Evolutionary conservation across 1,140 invertebrate species (phyloP).

Genomic region (Sinonovacula constricta): DNA sequence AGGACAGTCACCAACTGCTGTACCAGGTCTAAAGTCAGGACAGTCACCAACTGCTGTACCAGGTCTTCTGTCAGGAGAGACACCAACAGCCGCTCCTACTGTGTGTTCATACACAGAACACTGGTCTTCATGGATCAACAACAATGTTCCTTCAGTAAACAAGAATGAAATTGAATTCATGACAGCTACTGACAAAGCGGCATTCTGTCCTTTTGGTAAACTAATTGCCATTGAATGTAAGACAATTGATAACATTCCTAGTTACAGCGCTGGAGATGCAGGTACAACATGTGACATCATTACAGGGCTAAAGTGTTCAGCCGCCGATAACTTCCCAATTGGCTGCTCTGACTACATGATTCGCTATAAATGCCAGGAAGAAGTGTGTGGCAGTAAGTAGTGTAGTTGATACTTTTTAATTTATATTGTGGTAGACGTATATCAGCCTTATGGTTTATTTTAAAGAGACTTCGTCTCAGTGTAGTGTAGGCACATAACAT

Average conservation of each 20-base stretch:
- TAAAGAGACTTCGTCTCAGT: too few relatives aligned
- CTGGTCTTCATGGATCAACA: constrained; percentile 53
- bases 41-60: constrained; percentile 33
- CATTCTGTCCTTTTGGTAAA: constrained; percentile 49
- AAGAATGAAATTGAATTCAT: constrained; percentile 52
- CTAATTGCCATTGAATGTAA: constrained; percentile 52
- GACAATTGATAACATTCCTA: constrained; percentile 47
- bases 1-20: constrained; percentile 15
- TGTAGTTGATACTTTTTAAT: too few relatives aligned
- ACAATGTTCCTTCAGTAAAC: constrained; percentile 39
- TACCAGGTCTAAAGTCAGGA: constrained; percentile 18
- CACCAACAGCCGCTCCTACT: constrained; percentile 19
- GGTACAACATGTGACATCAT: constrained; percentile 40
- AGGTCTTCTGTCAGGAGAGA: neutral
- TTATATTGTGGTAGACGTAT: too few relatives aligned
- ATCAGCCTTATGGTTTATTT: too few relatives aligned
- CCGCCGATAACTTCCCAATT: constrained; percentile 47
- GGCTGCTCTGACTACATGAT: constrained; percentile 76
- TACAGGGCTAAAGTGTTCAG: constrained; percentile 37
- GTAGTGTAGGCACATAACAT: too few relatives aligned
- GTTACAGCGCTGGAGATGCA: constrained; percentile 48
- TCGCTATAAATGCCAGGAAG: constrained; percentile 68
- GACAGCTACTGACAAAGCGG: constrained; percentile 27
- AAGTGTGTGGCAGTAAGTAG: constrained; percentile 30
- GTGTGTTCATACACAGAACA: too few relatives aligned